A percentile compares a stretch with the other conserved stretches of the same genome.
phyloP scores from a whole-genome alignment of 2,797 vertebrate genomes.

The Myripristis jacobus region DNA sequence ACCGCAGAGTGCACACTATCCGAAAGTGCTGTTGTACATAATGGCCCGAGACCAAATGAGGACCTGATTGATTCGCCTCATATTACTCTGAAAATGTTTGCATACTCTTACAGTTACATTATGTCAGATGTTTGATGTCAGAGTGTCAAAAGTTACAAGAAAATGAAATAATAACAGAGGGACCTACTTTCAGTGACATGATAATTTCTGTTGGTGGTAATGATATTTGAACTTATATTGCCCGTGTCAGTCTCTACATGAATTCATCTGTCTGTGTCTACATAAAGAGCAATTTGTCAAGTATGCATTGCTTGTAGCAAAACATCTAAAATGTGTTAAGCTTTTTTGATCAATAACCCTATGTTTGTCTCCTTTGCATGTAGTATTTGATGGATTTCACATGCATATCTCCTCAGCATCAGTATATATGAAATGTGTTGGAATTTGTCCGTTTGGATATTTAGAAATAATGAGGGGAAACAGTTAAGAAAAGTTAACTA shows the following conservation, averaged over 20 bases:
- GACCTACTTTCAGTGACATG: background rate
- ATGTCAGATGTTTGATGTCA: background rate
- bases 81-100: conserved; percentile 22
- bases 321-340: conserved; percentile 9
- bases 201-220: background rate
- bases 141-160: no score
- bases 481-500: no score
- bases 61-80: conserved; percentile 26
- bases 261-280: conserved; percentile 1
- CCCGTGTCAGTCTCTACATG: background rate
- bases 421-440: no score
- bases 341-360: conserved; percentile 2
- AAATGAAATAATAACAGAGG: background rate
- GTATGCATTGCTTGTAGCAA: conserved; percentile 11
- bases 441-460: no score
- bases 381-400: background rate
- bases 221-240: background rate
- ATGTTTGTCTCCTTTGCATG: background rate
- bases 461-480: no score
- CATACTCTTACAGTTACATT: background rate
- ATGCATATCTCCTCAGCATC: background rate
- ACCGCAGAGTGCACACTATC: conserved; percentile 34
- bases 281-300: conserved; percentile 9
- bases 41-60: conserved; percentile 44
- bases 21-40: conserved; percentile 37